Evolutionary conservation across 2,797 vertebrate genomes (phyloP).

Genomic region (Aplochiton taeniatus): DNA sequence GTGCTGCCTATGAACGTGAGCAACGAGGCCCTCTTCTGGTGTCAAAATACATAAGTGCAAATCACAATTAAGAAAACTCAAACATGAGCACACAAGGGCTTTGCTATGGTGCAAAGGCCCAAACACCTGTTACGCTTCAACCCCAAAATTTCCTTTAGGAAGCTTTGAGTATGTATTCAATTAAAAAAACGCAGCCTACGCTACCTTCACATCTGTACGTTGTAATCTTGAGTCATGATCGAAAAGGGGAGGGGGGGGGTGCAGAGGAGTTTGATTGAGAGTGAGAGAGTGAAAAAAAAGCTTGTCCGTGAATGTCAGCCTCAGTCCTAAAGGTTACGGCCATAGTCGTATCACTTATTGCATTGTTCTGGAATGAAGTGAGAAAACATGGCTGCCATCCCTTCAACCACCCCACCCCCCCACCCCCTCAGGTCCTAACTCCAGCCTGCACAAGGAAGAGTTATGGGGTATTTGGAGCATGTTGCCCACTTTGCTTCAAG

Average conservation of each 20-base stretch:
- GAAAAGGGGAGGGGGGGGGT: constrained; percentile 13
- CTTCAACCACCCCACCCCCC: constrained; percentile 29
- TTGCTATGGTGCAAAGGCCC: constrained; percentile 18
- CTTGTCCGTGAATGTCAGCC: constrained; percentile 34
- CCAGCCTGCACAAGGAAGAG: constrained; percentile 31
- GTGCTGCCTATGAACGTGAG: no score
- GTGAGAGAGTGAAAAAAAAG: constrained; percentile 15
- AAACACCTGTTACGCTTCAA: constrained; percentile 43
- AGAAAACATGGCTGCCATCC: constrained; percentile 61
- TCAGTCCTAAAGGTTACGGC: constrained; percentile 40
- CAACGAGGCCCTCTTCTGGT: constrained; percentile 17
- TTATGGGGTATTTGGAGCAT: constrained; percentile 43
- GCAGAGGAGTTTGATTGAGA: constrained; percentile 21
- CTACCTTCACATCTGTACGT: constrained; percentile 20
- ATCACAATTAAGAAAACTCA: constrained; percentile 13
- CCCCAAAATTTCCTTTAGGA: constrained; percentile 23
- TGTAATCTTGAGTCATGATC: constrained; percentile 25
- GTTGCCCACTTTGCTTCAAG: constrained; percentile 47
- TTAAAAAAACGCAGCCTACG: constrained; percentile 19
- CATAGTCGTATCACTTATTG: constrained; percentile 60
- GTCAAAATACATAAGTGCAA: not conserved
- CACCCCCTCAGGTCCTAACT: constrained; percentile 16
- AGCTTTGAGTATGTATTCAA: constrained; percentile 32
- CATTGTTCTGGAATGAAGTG: constrained; percentile 68
- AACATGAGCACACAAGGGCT: constrained; percentile 16